Evolutionary conservation across 2,797 vertebrate genomes (phyloP).

Genomic region (Echeneis naucrates): DNA sequence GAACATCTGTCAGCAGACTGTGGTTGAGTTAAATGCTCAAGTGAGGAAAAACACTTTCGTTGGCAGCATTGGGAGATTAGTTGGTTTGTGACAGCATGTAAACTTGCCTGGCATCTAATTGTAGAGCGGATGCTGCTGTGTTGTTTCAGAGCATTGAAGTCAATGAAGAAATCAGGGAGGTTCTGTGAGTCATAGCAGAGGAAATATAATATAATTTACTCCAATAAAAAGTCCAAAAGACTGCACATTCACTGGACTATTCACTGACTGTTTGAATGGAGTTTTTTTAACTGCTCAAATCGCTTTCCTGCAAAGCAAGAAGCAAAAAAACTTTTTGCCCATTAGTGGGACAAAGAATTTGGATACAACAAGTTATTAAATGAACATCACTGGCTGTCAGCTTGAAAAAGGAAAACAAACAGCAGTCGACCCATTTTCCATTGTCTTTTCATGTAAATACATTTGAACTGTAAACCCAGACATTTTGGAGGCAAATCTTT

Average conservation of each 20-base stretch:
- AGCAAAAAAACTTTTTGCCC: no score
- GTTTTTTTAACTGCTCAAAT: no score
- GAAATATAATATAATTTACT: no score
- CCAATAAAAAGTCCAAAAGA: not conserved
- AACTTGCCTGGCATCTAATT: conserved; percentile 40
- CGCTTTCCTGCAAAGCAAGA: no score
- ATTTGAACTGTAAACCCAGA: not conserved
- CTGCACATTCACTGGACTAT: no score
- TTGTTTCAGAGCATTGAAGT: conserved; percentile 8
- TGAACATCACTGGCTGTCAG: no score
- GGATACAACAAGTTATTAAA: no score
- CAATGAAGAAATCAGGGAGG: conserved; percentile 42
- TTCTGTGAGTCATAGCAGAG: not conserved
- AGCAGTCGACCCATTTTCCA: no score
- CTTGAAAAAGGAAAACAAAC: no score
- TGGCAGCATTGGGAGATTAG: conserved; percentile 18
- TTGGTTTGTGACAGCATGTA: conserved; percentile 51
- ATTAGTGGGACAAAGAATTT: no score
- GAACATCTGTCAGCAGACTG: conserved; percentile 42
- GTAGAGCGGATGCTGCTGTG: conserved; percentile 18
- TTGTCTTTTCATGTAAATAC: not conserved
- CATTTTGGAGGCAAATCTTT: no score
- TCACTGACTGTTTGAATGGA: not conserved
- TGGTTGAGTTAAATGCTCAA: conserved; percentile 41
- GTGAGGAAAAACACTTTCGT: conserved; percentile 55